Evolutionary conservation across 2,888 invertebrate species (phyloP).

Genomic region (Drosophila niveifrons): DNA sequence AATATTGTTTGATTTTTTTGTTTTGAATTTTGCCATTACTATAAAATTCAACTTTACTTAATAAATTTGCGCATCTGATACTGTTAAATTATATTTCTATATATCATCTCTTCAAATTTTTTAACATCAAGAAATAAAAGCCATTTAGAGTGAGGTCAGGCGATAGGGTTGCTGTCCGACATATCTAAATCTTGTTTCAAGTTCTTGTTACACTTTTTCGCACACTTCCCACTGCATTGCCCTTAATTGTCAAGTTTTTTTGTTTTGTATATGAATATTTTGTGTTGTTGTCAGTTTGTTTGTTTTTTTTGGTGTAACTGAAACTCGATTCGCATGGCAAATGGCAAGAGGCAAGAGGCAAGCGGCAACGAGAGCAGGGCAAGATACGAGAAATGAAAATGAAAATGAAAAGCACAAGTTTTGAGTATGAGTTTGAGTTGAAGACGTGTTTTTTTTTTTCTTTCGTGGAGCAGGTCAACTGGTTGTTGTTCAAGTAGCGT

Average conservation of each 20-base stretch:
- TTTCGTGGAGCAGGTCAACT: conserved; percentile 48
- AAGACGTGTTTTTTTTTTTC: conserved; percentile 35
- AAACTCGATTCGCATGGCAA: conserved; percentile 46
- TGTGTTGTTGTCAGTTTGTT: not conserved
- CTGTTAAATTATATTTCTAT: too few species aligned
- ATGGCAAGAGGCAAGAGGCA: conserved; percentile 19
- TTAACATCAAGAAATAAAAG: not conserved
- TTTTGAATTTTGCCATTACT: too few species aligned
- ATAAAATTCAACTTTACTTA: too few species aligned
- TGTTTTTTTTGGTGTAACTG: conserved; percentile 32
- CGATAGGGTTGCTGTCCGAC: not conserved
- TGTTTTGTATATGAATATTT: not conserved
- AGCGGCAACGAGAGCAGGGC: conserved; percentile 17
- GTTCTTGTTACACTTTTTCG: conserved; percentile 3
- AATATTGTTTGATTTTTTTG: too few species aligned
- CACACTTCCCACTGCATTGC: conserved; percentile 25
- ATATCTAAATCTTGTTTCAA: conserved; percentile 2
- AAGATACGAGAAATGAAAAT: conserved; percentile 42
- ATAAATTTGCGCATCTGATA: too few species aligned
- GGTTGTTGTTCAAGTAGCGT: conserved; percentile 38
- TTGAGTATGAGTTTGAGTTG: conserved; percentile 1
- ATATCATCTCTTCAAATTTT: too few species aligned
- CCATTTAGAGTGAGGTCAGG: not conserved
- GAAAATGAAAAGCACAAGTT: conserved; percentile 24
- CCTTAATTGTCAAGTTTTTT: conserved; percentile 16